Base-by-base conservation (phyloP, 2,797 vertebrate genomes). In the Centropyge bicolor region DNA sequence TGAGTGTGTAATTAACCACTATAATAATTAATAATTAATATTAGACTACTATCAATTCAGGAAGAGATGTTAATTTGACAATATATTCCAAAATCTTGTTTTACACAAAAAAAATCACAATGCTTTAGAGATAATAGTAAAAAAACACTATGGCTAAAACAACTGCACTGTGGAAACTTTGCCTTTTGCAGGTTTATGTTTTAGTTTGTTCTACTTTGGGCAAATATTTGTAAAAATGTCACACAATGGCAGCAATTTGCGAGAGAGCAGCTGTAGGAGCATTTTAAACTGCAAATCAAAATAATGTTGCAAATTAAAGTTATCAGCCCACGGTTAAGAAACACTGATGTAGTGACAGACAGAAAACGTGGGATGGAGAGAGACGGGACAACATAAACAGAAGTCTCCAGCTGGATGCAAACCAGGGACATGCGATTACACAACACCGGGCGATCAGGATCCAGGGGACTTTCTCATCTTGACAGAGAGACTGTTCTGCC, bases 401-500 rank as follows among this genome's bases (percentile, higher is more conserved):
- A 69, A 6, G 43, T 36, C n/a, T 57, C 31, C 1, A 6, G 19
- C 27, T 14, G 31, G 12, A 51, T 13, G 14, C 11, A 1, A 36
- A 51, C 46, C 20, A 3, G 11, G 6, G 6, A 14, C 8, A 19
- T 35, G 11, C 1, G 9, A 17, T 22, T 22, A 6, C 8, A 40
- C 11, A 31, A 31, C 4, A 31, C 27, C 4, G 27, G 27, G 27
- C 27, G n/a, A n/a, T n/a, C n/a, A n/a, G n/a, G n/a, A n/a, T n/a
- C n/a, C n/a, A n/a, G n/a, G n/a, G n/a, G n/a, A n/a, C n/a, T n/a
- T n/a, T n/a, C n/a, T n/a, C n/a, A n/a, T n/a, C n/a, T n/a, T n/a
- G n/a, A n/a, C n/a, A n/a, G n/a, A n/a, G n/a, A n/a, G n/a, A n/a
- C 3, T 5, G 19, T 9, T 51, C 3, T 0, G 0, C 7, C 9